Conservation (phyloP, 2,888 invertebrate species). For the Hypsopygia costalis region DNA sequence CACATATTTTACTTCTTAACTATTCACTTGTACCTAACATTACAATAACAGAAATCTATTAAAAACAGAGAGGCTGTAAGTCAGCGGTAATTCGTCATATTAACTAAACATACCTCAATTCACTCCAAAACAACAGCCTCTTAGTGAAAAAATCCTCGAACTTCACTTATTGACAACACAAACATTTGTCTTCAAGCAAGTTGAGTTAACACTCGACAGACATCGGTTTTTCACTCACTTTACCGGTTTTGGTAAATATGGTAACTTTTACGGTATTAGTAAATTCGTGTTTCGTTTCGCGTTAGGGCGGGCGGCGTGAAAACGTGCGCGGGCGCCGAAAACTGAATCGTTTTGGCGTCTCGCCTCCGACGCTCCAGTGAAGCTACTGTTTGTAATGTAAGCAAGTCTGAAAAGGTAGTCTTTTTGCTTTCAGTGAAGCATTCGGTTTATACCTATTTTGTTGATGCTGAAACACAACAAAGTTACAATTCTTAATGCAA, state of each 20-base stretch:
- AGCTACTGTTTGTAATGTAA: conserved; percentile 57
- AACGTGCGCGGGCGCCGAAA: conserved; percentile 73
- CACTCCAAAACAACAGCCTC: conserved; percentile 4
- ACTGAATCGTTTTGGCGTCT: conserved; percentile 45
- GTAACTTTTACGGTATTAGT: background rate
- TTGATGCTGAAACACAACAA: too few species aligned
- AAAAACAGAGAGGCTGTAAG: too few species aligned
- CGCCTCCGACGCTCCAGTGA: conserved; percentile 42
- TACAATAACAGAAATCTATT: too few species aligned
- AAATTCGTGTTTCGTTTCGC: conserved; percentile 16
- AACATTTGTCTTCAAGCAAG: conserved; percentile 46
- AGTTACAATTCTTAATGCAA: too few species aligned
- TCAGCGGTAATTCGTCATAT: too few species aligned
- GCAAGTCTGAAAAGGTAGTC: conserved; percentile 28
- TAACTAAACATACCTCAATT: too few species aligned
- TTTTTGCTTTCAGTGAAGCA: conserved; percentile 10
- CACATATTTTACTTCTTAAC: too few species aligned
- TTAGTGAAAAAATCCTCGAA: conserved; percentile 20
- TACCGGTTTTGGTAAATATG: background rate
- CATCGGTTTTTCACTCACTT: conserved; percentile 25
- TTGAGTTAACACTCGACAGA: conserved; percentile 32
- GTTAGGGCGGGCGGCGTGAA: conserved; percentile 70
- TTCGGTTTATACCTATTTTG: too few species aligned
- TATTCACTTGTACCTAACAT: too few species aligned
- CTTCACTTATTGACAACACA: conserved; percentile 56